phyloP scores from a whole-genome alignment of 2,797 vertebrate genomes.

The Lagodon rhomboides region DNA sequence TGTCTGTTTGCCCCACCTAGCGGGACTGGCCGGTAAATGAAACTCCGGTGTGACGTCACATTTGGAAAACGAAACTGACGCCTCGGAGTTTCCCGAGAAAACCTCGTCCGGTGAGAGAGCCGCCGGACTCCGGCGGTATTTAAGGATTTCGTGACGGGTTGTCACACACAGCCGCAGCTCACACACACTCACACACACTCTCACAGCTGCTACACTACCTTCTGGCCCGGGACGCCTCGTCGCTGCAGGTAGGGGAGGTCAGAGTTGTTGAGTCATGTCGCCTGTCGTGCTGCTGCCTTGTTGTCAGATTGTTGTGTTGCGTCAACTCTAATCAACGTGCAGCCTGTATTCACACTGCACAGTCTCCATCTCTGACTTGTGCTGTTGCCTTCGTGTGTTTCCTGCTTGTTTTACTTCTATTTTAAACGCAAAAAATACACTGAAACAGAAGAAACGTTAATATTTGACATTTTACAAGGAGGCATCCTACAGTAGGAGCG shows the following conservation, averaged over 20 bases:
- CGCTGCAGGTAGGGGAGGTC: conserved; percentile 21
- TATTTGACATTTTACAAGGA: background rate
- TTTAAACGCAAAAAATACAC: too few relatives aligned
- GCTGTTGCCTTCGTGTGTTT: too few relatives aligned
- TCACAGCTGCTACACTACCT: background rate
- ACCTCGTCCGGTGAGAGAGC: accelerated
- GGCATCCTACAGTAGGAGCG: background rate
- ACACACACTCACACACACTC: too few relatives aligned
- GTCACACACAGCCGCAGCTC: too few relatives aligned
- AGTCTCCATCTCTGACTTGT: too few relatives aligned
- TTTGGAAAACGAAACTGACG: conserved; percentile 83
- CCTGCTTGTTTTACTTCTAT: too few relatives aligned
- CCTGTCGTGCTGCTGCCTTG: too few relatives aligned
- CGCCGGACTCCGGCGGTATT: background rate
- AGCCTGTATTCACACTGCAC: too few relatives aligned
- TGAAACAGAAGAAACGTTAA: too few relatives aligned
- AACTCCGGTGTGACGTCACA: conserved; percentile 54
- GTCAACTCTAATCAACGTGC: too few relatives aligned
- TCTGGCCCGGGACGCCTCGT: background rate
- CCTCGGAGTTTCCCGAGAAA: conserved; percentile 74
- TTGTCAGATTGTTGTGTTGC: too few relatives aligned
- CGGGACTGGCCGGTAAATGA: background rate
- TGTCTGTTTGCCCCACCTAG: conserved; percentile 40
- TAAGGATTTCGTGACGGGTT: background rate
- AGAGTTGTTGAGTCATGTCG: background rate